phyloP scores from a whole-genome alignment of 2,113 vertebrate genomes.

The Stomatorhinus ivindoensis region DNA sequence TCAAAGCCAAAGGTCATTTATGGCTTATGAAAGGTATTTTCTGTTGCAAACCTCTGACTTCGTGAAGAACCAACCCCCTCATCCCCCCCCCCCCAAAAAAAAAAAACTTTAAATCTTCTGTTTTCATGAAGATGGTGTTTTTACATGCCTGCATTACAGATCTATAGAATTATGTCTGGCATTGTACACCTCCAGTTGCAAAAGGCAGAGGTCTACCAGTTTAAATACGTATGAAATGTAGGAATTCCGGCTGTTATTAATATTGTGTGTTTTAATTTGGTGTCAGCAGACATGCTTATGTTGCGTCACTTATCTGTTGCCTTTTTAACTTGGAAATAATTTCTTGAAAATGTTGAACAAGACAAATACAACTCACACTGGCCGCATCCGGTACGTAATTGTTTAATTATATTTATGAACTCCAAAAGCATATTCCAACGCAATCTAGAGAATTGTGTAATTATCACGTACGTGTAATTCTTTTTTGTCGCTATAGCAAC shows the following conservation, averaged over 20 bases:
- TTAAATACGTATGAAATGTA: neutral
- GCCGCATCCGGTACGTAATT: neutral
- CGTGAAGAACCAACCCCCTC: neutral
- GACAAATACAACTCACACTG: neutral
- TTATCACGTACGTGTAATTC: neutral
- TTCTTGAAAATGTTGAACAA: neutral
- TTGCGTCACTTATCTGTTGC: neutral
- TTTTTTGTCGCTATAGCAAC: neutral
- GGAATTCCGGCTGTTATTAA: neutral
- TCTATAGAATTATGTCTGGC: neutral
- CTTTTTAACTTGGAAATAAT: neutral
- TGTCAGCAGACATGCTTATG: neutral
- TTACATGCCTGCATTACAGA: neutral
- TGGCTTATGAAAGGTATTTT: neutral
- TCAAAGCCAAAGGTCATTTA: conserved; percentile 2
- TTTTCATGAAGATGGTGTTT: neutral
- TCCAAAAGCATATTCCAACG: neutral
- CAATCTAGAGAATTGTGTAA: neutral
- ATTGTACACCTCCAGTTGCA: neutral
- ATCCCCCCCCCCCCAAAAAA: neutral
- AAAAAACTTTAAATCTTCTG: neutral
- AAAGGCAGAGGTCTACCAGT: neutral
- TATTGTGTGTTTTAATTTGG: neutral
- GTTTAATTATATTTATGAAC: neutral
- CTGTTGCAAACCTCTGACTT: neutral